Evolutionary conservation across 2,888 invertebrate species (phyloP), one percentile per base, ranked within the genome.

Genomic region (Diadromus collaris): DNA sequence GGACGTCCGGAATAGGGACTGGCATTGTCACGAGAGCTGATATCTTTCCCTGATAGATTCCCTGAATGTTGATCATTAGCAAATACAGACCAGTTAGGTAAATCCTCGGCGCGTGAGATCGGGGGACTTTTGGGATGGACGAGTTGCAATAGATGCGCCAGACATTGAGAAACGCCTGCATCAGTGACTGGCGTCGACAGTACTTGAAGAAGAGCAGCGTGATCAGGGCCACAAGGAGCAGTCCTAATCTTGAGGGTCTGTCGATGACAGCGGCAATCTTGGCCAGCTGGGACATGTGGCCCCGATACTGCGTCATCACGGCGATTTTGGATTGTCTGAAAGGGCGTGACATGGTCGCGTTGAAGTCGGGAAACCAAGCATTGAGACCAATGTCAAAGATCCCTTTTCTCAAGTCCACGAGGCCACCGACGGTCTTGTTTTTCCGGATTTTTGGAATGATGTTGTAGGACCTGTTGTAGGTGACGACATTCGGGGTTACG

Each of bases 291-390:
- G 67, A 67, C 34, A 51, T 51, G 21, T 54, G 54, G 7, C 67
- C 67, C 3, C 51, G 67, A 27, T 54, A 67, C 38, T 67, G 67
- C 2, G 67, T 67, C 38, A 67, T n/a, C 13, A 67, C 9, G 3
- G 6, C 9, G 24, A 67, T 5, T 16, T 16, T 7, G 9, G 54
- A 38, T 54, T 51, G 6, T 16, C 10, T 54, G 34, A 13, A 2
- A 0, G 24, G 38, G 38, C 54, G 24, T 2, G 54, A 38, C 0
- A 7, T 6, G 4, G 29, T 46, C 1, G 27, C 16, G 29, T 64
- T 19, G 1, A 29, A 9, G n/a, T 19, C n/a, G 2, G 27, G 29
- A 29, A 46, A 46, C 2, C 29, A n/a, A 7, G 29, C n/a, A n/a
- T 64, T 64, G 1, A 64, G 32, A 1, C n/a, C 7, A 0, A 64